Evolutionary conservation across 2,888 invertebrate species (phyloP).

Genomic region (Dioctria linearis): DNA sequence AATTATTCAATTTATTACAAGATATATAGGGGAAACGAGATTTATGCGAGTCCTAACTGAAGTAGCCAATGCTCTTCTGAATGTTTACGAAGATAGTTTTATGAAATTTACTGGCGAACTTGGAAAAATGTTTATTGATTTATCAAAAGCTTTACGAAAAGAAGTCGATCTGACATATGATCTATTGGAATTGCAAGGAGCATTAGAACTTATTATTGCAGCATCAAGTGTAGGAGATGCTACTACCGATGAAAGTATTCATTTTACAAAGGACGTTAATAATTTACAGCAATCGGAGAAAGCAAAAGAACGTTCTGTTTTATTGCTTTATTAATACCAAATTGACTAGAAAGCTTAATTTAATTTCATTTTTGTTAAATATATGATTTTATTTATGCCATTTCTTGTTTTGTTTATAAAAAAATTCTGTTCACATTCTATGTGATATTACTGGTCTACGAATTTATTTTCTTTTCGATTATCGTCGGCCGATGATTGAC

Average conservation of each 20-base stretch:
- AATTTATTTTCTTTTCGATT: too few species aligned
- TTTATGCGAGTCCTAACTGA: conserved; percentile 84
- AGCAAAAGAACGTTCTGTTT: conserved; percentile 64
- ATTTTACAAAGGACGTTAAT: conserved; percentile 60
- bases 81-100: conserved; percentile 80
- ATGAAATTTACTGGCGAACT: conserved; percentile 77
- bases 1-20: conserved; percentile 84
- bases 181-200: conserved; percentile 79
- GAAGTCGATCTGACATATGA: conserved; percentile 80
- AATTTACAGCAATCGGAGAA: conserved; percentile 64
- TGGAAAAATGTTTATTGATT: conserved; percentile 75
- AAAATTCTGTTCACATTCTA: too few species aligned
- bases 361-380: too few species aligned
- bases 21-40: conserved; percentile 80
- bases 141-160: conserved; percentile 76
- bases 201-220: conserved; percentile 78
- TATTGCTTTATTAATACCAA: conserved; percentile 4
- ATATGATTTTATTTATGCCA: too few species aligned
- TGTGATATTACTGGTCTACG: too few species aligned
- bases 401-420: too few species aligned
- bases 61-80: conserved; percentile 82
- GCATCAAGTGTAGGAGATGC: conserved; percentile 74
- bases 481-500: too few species aligned
- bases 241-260: conserved; percentile 53
- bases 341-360: too few species aligned